Evolutionary conservation across 2,113 vertebrate species (phyloP).

Genomic region (Gambusia holbrooki): DNA sequence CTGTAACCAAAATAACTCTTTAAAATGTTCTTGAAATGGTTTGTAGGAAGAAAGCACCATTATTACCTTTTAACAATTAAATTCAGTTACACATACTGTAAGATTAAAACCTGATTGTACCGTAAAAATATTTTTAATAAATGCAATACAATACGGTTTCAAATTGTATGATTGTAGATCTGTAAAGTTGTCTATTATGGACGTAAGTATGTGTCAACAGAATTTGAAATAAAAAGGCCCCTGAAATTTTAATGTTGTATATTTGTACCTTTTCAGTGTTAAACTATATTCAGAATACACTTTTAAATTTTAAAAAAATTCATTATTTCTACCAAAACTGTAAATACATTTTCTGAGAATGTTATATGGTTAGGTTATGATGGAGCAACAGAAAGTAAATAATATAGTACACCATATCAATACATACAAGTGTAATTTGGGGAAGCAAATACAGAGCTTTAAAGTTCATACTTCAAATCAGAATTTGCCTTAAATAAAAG

Average conservation of each 20-base stretch:
- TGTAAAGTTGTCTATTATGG: neutral
- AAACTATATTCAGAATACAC: too few species aligned
- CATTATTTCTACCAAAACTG: neutral
- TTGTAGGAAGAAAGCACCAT: neutral
- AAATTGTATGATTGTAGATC: neutral
- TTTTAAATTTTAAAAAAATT: too few species aligned
- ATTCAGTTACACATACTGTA: neutral
- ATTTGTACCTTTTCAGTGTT: too few species aligned
- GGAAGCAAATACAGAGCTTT: neutral
- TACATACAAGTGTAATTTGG: neutral
- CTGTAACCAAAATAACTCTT: constrained; percentile 14
- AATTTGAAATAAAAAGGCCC: too few species aligned
- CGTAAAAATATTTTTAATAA: neutral
- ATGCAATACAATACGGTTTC: neutral
- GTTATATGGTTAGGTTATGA: neutral
- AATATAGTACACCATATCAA: neutral
- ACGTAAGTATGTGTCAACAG: too few species aligned
- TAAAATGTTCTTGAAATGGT: neutral
- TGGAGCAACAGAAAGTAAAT: neutral
- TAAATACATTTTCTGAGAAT: neutral
- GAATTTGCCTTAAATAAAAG: too few species aligned
- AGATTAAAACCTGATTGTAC: neutral
- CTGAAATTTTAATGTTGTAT: too few species aligned
- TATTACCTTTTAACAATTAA: neutral
- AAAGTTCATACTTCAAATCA: neutral